phyloP scores from a whole-genome alignment of 2,797 vertebrate genomes.

The Holocentrus rufus region DNA sequence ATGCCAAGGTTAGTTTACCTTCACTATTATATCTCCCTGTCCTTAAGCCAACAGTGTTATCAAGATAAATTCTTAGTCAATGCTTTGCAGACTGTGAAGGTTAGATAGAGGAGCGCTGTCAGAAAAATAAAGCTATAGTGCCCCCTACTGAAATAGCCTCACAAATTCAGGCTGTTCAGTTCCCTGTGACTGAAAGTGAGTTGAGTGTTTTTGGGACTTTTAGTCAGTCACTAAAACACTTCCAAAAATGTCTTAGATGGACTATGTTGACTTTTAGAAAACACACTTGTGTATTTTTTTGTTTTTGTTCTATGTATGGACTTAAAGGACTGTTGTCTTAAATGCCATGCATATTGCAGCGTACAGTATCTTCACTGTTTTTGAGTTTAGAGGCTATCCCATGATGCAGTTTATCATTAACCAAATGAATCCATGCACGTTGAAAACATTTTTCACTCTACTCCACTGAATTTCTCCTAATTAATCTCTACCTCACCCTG shows the following conservation, averaged over 20 bases:
- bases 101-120: not conserved
- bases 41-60: conserved; percentile 22
- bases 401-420: conserved; percentile 1
- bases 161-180: not conserved
- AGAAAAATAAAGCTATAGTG: conserved; percentile 32
- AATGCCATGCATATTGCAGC: not conserved
- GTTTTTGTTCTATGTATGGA: too few species aligned
- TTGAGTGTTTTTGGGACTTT: not conserved
- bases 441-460: not conserved
- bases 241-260: not conserved
- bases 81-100: conserved; percentile 24
- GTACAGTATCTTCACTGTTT: not conserved
- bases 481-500: not conserved
- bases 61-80: conserved; percentile 5
- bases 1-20: conserved; percentile 5
- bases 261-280: not conserved
- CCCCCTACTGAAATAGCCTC: conserved; percentile 68
- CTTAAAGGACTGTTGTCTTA: not conserved
- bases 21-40: conserved; percentile 3
- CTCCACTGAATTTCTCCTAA: not conserved
- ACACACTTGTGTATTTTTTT: not conserved
- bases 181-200: conserved; percentile 5
- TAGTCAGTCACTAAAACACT: too few species aligned
- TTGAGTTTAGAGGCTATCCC: not conserved
- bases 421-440: conserved; percentile 20